phyloP scores from a whole-genome alignment of 2,113 vertebrate genomes.

The Bubo blakistoni region DNA sequence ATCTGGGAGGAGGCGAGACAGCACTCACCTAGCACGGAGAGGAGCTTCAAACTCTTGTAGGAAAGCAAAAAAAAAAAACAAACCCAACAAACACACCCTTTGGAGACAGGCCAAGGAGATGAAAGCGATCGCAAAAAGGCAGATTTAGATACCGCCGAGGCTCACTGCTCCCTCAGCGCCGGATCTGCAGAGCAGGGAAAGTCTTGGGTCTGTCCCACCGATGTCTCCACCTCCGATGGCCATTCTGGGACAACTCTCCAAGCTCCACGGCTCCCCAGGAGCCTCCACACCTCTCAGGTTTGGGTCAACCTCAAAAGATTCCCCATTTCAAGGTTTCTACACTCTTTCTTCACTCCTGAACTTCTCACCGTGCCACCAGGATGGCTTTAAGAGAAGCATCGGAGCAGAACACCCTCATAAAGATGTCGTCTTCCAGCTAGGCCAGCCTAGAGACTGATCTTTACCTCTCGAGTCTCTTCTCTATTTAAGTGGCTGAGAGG shows the following conservation, averaged over 20 bases:
- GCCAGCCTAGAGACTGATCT: neutral
- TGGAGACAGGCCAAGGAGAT: neutral
- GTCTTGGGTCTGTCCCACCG: neutral
- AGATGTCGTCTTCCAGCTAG: rapidly evolving
- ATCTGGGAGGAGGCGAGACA: neutral
- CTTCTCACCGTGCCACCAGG: too few species aligned
- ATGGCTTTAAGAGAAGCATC: neutral
- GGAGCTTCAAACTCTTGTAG: neutral
- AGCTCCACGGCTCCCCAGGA: neutral
- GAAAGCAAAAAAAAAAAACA: neutral
- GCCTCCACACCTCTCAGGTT: neutral
- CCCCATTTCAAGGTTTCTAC: neutral
- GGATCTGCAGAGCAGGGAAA: too few species aligned
- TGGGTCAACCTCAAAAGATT: too few species aligned
- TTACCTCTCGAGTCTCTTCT: neutral
- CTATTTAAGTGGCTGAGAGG: too few species aligned
- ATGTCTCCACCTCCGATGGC: neutral
- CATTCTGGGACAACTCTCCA: neutral
- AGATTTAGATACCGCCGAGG: neutral
- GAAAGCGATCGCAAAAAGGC: neutral
- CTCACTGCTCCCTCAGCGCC: neutral
- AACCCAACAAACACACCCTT: too few species aligned
- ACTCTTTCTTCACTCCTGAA: neutral
- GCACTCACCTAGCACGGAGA: neutral
- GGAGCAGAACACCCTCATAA: neutral